phyloP scores from a whole-genome alignment of 2,113 vertebrate genomes.

The Lophochroa leadbeateri region DNA sequence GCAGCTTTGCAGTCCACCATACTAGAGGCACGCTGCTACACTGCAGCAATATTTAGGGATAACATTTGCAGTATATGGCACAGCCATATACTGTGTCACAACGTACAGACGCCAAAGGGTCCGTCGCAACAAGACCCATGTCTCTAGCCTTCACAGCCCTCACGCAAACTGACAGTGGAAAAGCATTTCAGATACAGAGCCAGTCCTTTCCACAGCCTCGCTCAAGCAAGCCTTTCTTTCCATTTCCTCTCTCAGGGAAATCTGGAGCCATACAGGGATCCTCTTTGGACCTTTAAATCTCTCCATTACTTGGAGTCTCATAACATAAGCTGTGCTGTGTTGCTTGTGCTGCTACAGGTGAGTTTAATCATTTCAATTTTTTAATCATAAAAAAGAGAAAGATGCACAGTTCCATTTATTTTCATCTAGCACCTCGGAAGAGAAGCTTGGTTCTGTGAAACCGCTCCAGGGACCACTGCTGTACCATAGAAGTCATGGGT shows the following conservation, averaged over 20 bases:
- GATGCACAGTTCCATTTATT: not conserved
- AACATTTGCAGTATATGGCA: accelerated
- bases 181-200: not conserved
- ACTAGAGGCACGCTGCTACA: too few relatives aligned
- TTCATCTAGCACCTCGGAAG: not conserved
- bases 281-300: not conserved
- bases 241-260: not conserved
- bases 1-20: too few relatives aligned
- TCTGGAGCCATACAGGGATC: not conserved
- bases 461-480: too few relatives aligned
- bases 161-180: accelerated
- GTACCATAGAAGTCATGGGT: accelerated
- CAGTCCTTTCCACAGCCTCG: not conserved
- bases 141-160: not conserved
- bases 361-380: not conserved
- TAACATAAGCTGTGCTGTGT: not conserved
- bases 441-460: not conserved
- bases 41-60: not conserved
- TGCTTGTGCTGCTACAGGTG: accelerated
- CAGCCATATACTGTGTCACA: not conserved
- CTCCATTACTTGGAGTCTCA: not conserved
- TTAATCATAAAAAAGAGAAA: not conserved
- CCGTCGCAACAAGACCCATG: accelerated
- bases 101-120: accelerated
- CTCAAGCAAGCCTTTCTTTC: not conserved